Evolutionary conservation across 1,140 invertebrate genomes (phyloP), one percentile per base, ranked within the genome.

Genomic region (Lutraria rhynchaena): DNA sequence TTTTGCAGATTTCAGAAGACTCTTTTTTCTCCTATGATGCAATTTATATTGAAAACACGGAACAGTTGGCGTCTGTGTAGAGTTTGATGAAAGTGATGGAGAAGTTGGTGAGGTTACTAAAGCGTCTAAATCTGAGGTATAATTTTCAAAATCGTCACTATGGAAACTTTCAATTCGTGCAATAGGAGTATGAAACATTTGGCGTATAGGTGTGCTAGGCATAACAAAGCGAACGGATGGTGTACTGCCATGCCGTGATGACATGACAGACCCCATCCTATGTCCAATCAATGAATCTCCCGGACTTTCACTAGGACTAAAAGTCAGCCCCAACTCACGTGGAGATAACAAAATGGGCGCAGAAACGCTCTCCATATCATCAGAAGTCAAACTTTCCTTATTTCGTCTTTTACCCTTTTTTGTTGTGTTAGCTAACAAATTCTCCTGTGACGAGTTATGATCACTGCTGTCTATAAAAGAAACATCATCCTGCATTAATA

Each of bases 161-260:
- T 91, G 90, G 70, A 91, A 91, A 82, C 90, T 91, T 61, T 91
- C 90, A 58, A 91, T 90, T n/a, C 90, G 85, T 77, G 90, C 90
- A 51, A 91, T 80, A 29, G 90, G 90, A 22, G 87, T 89, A 51
- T 85, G 83, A 46, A 90, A 85, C 69, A 87, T 87, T 83, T 89
- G 83, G 84, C 89, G 85, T 3, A 84, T 87, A 13, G 89, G 90
- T 27, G 90, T 90, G 57, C 85, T 90, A 24, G 90, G 90, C 63
- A 86, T 88, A 31, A 84, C 65, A 77, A 83, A 82, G 27, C 78
- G 55, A n/a, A 81, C 78, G 22, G 78, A 81, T 4, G 69, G 78
- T 29, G 69, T 60, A 27, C 78, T 81, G 41, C 78, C 69, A 22
- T 71, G 69, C 22, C 70, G 31, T 17, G 69, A 81, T 17, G 65